phyloP scores from a whole-genome alignment of 2,888 invertebrate species.

The Drosophila seclusa region DNA sequence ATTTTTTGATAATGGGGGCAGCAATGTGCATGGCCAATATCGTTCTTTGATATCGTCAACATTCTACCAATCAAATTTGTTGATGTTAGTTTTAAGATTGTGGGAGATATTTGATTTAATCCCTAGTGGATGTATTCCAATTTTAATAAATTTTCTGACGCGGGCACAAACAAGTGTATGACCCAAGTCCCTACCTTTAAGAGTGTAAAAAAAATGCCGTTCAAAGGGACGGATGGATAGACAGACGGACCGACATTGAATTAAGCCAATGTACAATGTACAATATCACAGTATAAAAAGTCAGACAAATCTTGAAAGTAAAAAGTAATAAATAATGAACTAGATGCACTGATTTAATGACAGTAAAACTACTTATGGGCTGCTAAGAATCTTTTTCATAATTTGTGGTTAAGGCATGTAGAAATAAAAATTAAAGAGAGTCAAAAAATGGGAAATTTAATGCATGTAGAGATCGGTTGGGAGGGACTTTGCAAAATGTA shows the following conservation, averaged over 20 bases:
- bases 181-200: too few relatives aligned
- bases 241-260: too few relatives aligned
- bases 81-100: background rate
- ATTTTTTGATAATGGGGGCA: too few relatives aligned
- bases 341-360: background rate
- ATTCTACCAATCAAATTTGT: background rate
- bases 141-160: background rate
- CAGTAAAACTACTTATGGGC: background rate
- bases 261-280: background rate
- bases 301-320: background rate
- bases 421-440: background rate
- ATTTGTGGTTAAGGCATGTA: background rate
- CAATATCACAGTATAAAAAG: too few relatives aligned
- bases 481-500: constrained; percentile 17
- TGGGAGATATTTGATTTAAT: background rate
- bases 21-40: too few relatives aligned
- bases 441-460: background rate
- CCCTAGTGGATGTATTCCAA: too few relatives aligned
- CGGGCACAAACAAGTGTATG: too few relatives aligned
- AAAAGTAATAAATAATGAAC: background rate
- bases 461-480: background rate
- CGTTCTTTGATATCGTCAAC: too few relatives aligned
- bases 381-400: background rate
- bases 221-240: too few relatives aligned
- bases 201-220: too few relatives aligned